Evolutionary conservation across 1,140 invertebrate species (phyloP), one percentile per base, ranked within the genome.

Genomic region (Drosophila quadrilineata): DNA sequence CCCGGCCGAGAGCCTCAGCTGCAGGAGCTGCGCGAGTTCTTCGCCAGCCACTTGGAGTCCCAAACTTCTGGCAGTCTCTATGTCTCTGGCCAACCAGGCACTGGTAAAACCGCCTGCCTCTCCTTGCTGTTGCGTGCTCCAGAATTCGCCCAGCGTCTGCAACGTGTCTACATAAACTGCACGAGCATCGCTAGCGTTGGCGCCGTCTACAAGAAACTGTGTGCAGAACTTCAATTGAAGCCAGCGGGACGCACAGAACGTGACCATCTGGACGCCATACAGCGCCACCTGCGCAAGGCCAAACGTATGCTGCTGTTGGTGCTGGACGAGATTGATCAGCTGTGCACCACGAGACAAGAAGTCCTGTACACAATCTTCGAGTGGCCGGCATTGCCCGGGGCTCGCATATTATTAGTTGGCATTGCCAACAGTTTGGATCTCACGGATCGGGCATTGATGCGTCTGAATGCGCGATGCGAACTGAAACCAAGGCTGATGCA

Each of bases 341-440:
- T 99, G 4, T 72, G 82, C 41, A 88, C 74, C 0, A 95, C 94
- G 86, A 94, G 95, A 14, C 97, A 98, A 75, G 94, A 96, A 2
- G 94, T 99, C 16, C 90, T 99, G 8, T 99, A 99, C 89, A 94
- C 94, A 0, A 94, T 99, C 64, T 99, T 99, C 90, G 96, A 98
- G 86, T 98, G 97, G 97, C 96, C 98, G 0, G 91, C 94, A 0
- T 88, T 94, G 33, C 71, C 89, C 0, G 90, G 93, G 24, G 95
- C 94, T 0, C 93, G 93, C 41, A 82, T 99, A 0, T 92, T 98
- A 57, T 90, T 99, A 1, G 92, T 99, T 38, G 98, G 98, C 21
- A 95, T 99, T 74, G 96, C 98, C 9, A 99, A 99, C 91, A 94
- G 97, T n/a, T 91, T 99, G 48, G 98, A 99, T 92, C 91, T 99